Evolutionary conservation across 1,140 invertebrate genomes (phyloP).

Genomic region (Cherax quadricarinatus): DNA sequence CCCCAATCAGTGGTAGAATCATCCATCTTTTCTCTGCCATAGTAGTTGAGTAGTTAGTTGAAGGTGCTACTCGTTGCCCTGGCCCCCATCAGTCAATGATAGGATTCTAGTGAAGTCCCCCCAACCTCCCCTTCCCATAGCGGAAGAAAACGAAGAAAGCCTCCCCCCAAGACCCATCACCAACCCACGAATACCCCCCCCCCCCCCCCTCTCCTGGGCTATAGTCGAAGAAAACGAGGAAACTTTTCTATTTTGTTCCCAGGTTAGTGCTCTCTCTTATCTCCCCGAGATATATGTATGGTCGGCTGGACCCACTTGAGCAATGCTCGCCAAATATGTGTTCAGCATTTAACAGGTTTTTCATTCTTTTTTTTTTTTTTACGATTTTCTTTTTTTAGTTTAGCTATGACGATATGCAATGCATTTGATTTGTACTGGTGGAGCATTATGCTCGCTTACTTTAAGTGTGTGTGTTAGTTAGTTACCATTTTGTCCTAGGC

Average conservation of each 20-base stretch:
- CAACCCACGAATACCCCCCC: no score
- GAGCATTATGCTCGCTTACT: no score
- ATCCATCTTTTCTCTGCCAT: no score
- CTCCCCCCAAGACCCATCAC: no score
- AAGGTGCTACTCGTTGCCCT: no score
- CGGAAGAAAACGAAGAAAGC: constrained; percentile 13
- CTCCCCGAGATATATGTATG: constrained; percentile 36
- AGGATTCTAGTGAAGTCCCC: neutral
- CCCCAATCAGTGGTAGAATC: no score
- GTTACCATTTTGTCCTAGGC: no score
- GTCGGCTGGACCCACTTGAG: constrained; percentile 31
- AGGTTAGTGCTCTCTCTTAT: constrained; percentile 30
- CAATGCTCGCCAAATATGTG: constrained; percentile 32
- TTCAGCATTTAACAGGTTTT: constrained; percentile 29
- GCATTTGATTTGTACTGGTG: no score
- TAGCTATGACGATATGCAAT: no score
- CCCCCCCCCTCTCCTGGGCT: neutral
- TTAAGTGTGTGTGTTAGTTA: no score
- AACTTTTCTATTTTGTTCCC: constrained; percentile 8
- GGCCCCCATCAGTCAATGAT: neutral
- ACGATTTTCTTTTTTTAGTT: neutral
- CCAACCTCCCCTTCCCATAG: neutral
- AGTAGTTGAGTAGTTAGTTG: no score
- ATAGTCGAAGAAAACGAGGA: constrained; percentile 31
- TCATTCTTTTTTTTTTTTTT: constrained; percentile 7